Conservation (phyloP, 1,140 invertebrate genomes). For the Drosophila ananassae region DNA sequence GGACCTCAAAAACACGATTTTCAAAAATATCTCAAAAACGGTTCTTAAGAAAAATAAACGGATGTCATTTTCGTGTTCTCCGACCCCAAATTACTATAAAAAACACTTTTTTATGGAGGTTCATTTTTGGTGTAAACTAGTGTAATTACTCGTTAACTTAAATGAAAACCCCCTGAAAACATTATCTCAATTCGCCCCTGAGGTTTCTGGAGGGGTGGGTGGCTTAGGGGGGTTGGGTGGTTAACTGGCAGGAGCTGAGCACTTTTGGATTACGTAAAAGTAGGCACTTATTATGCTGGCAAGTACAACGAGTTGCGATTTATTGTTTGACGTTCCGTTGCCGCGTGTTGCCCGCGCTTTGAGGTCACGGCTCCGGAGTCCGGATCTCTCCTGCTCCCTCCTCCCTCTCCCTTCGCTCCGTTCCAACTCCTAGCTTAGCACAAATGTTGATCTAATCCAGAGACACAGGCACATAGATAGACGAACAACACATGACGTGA, state of each 20-base stretch:
- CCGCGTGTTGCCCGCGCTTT: constrained; percentile 48
- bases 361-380: constrained; percentile 50
- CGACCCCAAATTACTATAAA: no score
- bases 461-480: constrained; percentile 22
- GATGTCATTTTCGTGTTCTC: no score
- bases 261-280: constrained; percentile 72
- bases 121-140: no score
- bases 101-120: no score
- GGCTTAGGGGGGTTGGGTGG: neutral
- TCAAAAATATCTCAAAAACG: no score
- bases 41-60: no score
- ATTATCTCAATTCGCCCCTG: constrained; percentile 27
- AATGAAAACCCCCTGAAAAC: constrained; percentile 17
- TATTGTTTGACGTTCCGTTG: constrained; percentile 77
- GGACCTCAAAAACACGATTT: no score
- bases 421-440: constrained; percentile 45
- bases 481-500: constrained; percentile 66
- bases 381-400: neutral
- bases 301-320: constrained; percentile 79
- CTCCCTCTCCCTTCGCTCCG: neutral
- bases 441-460: constrained; percentile 78
- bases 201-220: neutral
- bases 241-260: constrained; percentile 32
- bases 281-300: constrained; percentile 79
- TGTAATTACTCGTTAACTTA: constrained; percentile 22